These are phyloP conservation scores for Conchocele bisecta DNA, from an alignment of 2,888 invertebrate genomes.

Conservation along the genomic window DNA sequence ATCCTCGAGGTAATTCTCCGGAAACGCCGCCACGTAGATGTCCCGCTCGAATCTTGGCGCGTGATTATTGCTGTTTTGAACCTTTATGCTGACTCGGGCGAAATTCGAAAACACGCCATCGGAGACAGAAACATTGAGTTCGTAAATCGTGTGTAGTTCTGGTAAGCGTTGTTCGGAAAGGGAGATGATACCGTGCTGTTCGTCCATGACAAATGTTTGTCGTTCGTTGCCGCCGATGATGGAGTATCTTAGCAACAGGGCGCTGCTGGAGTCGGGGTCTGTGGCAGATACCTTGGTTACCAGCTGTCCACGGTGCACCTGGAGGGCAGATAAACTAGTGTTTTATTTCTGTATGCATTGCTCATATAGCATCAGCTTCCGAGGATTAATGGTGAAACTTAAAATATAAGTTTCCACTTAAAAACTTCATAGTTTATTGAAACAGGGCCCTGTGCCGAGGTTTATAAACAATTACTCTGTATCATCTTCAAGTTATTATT, in stretches of 20 bases:
- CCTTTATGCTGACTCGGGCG: conserved; percentile 84
- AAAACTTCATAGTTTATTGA: no score
- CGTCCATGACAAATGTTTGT: conserved; percentile 80
- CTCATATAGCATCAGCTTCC: no score
- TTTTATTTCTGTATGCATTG: no score
- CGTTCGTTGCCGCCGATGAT: conserved; percentile 91
- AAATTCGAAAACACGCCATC: conserved; percentile 97
- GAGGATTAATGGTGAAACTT: no score
- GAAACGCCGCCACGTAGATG: conserved; percentile 89
- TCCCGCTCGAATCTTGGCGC: conserved; percentile 91
- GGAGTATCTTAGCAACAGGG: conserved; percentile 89
- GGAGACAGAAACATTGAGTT: conserved; percentile 95
- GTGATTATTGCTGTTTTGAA: conserved; percentile 87
- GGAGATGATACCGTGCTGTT: conserved; percentile 85
- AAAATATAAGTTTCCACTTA: no score
- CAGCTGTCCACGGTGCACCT: conserved; percentile 93
- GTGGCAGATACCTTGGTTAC: conserved; percentile 94
- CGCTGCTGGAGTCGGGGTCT: conserved; percentile 93
- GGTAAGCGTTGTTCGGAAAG: conserved; percentile 90
- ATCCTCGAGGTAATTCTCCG: conserved; percentile 91
- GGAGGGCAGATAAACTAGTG: no score
- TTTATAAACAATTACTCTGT: no score
- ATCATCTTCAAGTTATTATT: no score
- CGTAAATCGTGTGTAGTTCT: conserved; percentile 87
- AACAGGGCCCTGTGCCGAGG: no score